Base-by-base conservation (phyloP, 2,888 invertebrate species). In the Clistopyga incitator region DNA sequence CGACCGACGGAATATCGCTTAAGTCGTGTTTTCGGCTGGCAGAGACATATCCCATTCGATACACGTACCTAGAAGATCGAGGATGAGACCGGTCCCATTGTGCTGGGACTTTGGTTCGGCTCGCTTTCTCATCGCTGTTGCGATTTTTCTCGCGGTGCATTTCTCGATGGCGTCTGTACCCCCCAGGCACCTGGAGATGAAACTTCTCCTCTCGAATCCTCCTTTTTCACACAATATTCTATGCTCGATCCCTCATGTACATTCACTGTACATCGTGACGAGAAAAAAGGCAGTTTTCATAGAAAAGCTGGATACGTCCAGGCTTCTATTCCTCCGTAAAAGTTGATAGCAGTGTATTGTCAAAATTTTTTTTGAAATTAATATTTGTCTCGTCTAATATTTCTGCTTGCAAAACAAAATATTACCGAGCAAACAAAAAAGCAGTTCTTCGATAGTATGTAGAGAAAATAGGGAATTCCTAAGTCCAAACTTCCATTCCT, bases 171-270 rank as follows among this genome's bases (percentile, higher is more conserved):
- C 29, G 78, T 74, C 74, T 74, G 54, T 52, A 50, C 38, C 47
- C 82, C 61, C 61, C 61, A 78, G 82, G 82, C 82, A 74, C 42
- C 59, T 68, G 45, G 47, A 56, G 74, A 82, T 82, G 82, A 82
- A 78, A 78, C 72, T 82, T 64, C 52, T 61, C 78, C 8, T 74
- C 74, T 74, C 52, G 50, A 67, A 74, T 78, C 68, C 38, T 59
- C 59, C 64, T 76, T 67, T 82, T 82, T 74, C 68, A 72, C 82
- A 78, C 72, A 78, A 82, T 78, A 82, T 82, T 81, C 67, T 42
- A 67, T 82, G n/a, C 68, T 45, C 61, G 52, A 68, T 67, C 25
- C 50, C 76, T n/a, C 10, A 20, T 61, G 3, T 29, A 56, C 34
- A 71, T 54, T 72, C 45, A 72, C 29, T 52, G 72, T 74, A 59